A percentile compares a stretch with the other conserved stretches of the same genome.
Conservation (phyloP, 2,113 vertebrate genomes). For the Actinemys pallida region DNA sequence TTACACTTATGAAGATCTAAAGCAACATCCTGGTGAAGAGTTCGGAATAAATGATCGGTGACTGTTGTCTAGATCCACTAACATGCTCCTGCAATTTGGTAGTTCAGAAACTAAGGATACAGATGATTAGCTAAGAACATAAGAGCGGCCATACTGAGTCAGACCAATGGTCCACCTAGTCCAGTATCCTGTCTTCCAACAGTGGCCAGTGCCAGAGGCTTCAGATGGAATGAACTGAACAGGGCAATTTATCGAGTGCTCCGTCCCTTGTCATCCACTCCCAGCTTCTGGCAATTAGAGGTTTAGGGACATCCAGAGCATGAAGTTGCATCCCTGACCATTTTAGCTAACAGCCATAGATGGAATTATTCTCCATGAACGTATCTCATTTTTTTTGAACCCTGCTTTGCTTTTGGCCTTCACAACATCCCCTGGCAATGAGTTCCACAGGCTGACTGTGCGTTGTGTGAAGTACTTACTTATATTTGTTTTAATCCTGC, state of each 20-base stretch:
- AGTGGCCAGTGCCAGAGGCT: background rate
- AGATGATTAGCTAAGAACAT: background rate
- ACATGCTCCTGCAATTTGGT: accelerated
- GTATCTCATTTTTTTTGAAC: background rate
- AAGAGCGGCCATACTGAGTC: background rate
- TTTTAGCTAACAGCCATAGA: background rate
- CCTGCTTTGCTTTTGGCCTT: background rate
- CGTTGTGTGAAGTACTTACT: background rate
- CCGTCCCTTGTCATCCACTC: background rate
- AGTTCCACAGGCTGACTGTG: background rate
- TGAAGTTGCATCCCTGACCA: background rate
- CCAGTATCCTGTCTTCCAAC: too few species aligned
- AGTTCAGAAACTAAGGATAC: background rate
- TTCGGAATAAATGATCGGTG: accelerated
- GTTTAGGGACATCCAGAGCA: background rate
- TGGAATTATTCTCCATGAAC: background rate
- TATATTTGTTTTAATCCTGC: background rate
- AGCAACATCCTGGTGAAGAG: background rate
- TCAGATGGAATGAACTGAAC: background rate
- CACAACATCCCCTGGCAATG: background rate
- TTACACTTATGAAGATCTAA: accelerated
- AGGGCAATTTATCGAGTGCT: background rate
- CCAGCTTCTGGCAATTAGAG: too few species aligned
- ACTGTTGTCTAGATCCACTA: background rate
- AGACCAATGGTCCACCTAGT: background rate